phyloP scores from a whole-genome alignment of 2,888 invertebrate genomes.

The Embidobia sp. region DNA sequence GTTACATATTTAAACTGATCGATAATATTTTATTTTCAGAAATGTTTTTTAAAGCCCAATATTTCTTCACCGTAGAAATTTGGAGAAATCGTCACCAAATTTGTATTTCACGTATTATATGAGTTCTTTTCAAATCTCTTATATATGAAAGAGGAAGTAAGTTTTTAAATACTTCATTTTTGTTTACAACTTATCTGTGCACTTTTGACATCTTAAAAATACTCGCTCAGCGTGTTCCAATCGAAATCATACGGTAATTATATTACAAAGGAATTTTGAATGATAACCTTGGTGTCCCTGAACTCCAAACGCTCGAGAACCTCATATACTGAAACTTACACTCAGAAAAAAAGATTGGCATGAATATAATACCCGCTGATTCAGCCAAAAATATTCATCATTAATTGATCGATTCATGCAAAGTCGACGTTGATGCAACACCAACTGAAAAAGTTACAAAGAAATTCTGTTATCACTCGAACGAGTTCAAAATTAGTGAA shows the following conservation, averaged over 20 bases:
- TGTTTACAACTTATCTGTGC: background rate
- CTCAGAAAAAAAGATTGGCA: constrained; percentile 17
- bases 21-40: too few species aligned
- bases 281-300: constrained; percentile 48
- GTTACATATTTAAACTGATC: too few species aligned
- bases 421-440: constrained; percentile 21
- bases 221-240: background rate
- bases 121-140: too few species aligned
- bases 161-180: too few species aligned
- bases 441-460: constrained; percentile 7
- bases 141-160: too few species aligned
- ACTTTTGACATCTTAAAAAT: constrained; percentile 3
- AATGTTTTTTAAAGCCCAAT: too few species aligned
- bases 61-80: too few species aligned
- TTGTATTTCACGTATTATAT: too few species aligned
- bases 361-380: constrained; percentile 49
- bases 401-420: constrained; percentile 31
- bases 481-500: too few species aligned
- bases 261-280: constrained; percentile 37
- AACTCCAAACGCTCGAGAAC: constrained; percentile 41
- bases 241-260: constrained; percentile 40
- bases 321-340: constrained; percentile 24
- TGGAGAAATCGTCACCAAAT: too few species aligned
- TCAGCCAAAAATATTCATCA: constrained; percentile 50
- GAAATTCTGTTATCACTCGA: too few species aligned